Evolutionary conservation across 2,113 vertebrate genomes (phyloP).

Genomic region (Benitochromis conjunctus): DNA sequence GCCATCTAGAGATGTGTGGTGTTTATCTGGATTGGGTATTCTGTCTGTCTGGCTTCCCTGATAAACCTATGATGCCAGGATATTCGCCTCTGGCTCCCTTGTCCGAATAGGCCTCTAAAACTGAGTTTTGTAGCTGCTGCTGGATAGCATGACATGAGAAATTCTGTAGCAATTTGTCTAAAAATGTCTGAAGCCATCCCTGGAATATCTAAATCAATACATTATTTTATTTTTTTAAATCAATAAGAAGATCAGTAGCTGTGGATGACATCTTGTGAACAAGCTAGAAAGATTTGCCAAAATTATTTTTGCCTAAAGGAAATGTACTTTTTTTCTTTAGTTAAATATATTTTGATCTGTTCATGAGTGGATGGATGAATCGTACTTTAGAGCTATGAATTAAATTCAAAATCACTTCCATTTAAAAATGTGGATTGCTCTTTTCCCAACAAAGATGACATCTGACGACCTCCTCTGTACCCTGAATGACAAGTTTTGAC

Average conservation of each 20-base stretch:
- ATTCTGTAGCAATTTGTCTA: slow-evolving; percentile 1
- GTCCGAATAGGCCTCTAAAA: slow-evolving; percentile 50
- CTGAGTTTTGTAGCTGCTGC: slow-evolving; percentile 38
- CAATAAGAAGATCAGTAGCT: not conserved
- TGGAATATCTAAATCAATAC: not conserved
- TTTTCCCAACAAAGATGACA: not conserved
- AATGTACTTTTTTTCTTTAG: not conserved
- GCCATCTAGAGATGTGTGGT: slow-evolving; percentile 63
- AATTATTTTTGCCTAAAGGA: not conserved
- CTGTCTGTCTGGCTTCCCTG: slow-evolving; percentile 55
- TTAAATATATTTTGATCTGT: not conserved
- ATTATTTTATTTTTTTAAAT: not conserved
- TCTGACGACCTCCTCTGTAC: not conserved
- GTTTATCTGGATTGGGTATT: slow-evolving; percentile 66
- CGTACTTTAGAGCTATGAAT: not conserved
- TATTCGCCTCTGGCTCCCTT: slow-evolving; percentile 46
- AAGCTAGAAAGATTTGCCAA: not conserved
- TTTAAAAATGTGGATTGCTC: not conserved
- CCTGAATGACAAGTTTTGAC: not conserved
- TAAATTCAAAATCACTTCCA: not conserved
- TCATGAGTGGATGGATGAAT: not conserved
- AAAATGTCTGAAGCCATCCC: slow-evolving; percentile 24
- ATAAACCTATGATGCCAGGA: slow-evolving; percentile 52
- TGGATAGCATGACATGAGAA: slow-evolving; percentile 26
- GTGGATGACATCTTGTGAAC: not conserved